Base-by-base conservation (phyloP, 2,797 vertebrate species). In the Mormyrops boulengeri region DNA sequence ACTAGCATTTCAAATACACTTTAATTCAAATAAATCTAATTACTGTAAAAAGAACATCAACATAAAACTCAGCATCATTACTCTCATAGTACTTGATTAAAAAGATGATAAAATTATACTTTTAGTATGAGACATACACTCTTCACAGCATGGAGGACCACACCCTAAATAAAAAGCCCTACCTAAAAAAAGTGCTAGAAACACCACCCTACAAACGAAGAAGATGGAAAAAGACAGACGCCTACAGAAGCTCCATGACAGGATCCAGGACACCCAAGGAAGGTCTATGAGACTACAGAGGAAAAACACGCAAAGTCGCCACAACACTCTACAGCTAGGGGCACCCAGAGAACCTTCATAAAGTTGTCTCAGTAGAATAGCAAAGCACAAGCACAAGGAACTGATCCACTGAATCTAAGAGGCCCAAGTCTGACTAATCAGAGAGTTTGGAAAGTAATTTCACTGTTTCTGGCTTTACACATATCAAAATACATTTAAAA, bases 401-500 rank as follows among this genome's bases (percentile, higher is more conserved):
- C 26, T 30, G 26, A 30, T 30, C 26, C 26, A 82, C 1, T 82
- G 77, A 6, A 44, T 82, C 77, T 19, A 66, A 66, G 69, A 73
- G 69, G 69, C 14, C 30, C 66, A 73, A 38, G 73, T 80, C 77
- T 47, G 9, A 82, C 17, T 47, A 30, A 30, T 52, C 85, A 30
- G 85, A 53, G 3, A 85, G n/a, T 47, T 73, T 85, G 19, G 44
- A 85, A 85, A 53, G 30, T 6, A 38, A 62, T 41, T 22, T 30
- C 34, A 60, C 85, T 2, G 26, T 41, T 11, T 53, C 22, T 57
- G 85, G 30, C 26, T 85, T 50, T 34, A 53, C 17, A 85, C 12
- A 85, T 11, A 47, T 85, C n/a, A 85, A 85, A 53, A 50, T 30
- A 93, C 92, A 93, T 94, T 30, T 85, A 9, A 96, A 94, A 93